These are phyloP conservation scores for Oreochromis spilurus DNA, from an alignment of 2,113 vertebrate species.

Conservation along the genomic window DNA sequence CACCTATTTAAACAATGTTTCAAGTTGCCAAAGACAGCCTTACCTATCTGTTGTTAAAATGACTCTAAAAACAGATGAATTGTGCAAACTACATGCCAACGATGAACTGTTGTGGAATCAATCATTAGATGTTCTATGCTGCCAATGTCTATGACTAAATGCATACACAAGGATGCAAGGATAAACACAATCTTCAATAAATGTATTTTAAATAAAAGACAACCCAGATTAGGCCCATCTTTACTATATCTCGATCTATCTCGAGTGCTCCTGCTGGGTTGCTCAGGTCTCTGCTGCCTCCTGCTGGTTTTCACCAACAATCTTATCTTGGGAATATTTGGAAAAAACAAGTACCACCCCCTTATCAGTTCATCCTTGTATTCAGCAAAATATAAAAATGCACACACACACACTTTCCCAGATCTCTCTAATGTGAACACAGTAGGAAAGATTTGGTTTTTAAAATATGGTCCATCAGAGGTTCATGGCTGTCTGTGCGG, in stretches of 20 bases:
- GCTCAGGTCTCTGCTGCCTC: not conserved
- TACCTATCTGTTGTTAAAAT: not conserved
- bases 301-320: not conserved
- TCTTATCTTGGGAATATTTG: too few relatives aligned
- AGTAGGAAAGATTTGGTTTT: too few relatives aligned
- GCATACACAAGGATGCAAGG: not conserved
- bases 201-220: fast-evolving
- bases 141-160: not conserved
- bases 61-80: not conserved
- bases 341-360: too few relatives aligned
- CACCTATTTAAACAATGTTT: not conserved
- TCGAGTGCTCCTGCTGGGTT: not conserved
- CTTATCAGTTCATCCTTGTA: too few relatives aligned
- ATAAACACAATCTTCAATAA: not conserved
- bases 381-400: too few relatives aligned
- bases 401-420: too few relatives aligned
- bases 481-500: too few relatives aligned
- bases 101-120: not conserved
- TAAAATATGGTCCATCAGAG: too few relatives aligned
- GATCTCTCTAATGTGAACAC: too few relatives aligned
- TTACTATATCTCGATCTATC: not conserved
- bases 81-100: not conserved
- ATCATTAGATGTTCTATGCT: not conserved
- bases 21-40: not conserved
- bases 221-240: not conserved